Evolutionary conservation across 2,888 invertebrate genomes (phyloP).

Genomic region (Macrostomum cliftonense): DNA sequence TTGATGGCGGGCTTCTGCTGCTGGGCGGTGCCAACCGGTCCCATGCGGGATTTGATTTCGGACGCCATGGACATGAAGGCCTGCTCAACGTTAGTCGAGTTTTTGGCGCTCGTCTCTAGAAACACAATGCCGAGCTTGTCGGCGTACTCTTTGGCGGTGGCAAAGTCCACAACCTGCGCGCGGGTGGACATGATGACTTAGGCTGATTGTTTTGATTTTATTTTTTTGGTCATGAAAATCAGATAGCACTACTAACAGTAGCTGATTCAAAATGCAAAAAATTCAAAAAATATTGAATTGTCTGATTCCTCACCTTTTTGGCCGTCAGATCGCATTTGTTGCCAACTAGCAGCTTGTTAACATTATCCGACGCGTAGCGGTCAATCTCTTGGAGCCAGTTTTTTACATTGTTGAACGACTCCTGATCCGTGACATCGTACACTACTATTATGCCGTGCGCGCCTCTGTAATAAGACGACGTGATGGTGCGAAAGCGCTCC

Average conservation of each 20-base stretch:
- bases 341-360: conserved; percentile 94
- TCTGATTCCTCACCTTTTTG: conserved; percentile 49
- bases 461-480: conserved; percentile 94
- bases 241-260: too few species aligned
- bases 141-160: conserved; percentile 95
- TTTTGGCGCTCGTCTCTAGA: conserved; percentile 97
- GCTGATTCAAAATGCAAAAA: too few species aligned
- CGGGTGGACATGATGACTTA: too few species aligned
- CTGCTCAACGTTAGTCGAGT: conserved; percentile 96
- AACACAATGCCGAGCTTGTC: conserved; percentile 93
- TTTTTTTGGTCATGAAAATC: too few species aligned
- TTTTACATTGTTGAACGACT: conserved; percentile 97
- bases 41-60: conserved; percentile 94
- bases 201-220: too few species aligned
- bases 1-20: conserved; percentile 52
- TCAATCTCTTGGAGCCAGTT: conserved; percentile 99
- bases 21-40: conserved; percentile 60
- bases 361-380: conserved; percentile 97
- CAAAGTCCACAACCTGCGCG: conserved; percentile 70
- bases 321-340: conserved; percentile 95
- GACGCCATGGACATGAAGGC: conserved; percentile 95
- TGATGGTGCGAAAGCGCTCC: conserved; percentile 95
- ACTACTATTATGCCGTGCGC: conserved; percentile 99
- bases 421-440: conserved; percentile 97
- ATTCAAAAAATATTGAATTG: too few species aligned